Conservation (phyloP, 1,140 invertebrate genomes). For the Eriocheir sinensis region DNA sequence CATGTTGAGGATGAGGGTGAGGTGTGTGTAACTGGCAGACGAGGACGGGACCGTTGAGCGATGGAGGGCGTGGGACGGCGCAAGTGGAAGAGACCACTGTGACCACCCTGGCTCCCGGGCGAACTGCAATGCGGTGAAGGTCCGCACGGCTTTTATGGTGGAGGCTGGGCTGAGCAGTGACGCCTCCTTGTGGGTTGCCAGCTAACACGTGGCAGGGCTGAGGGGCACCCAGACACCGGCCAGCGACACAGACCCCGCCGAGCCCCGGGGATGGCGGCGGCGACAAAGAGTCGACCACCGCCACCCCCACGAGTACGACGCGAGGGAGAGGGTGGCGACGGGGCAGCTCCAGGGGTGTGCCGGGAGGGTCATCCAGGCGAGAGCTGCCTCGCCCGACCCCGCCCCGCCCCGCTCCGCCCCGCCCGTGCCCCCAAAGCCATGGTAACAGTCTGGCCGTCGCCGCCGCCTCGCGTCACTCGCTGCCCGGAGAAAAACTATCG, state of each 20-base stretch:
- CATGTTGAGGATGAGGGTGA: background rate
- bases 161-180: background rate
- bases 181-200: background rate
- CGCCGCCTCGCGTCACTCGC: background rate
- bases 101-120: constrained; percentile 59
- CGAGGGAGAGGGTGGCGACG: background rate
- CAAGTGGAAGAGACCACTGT: background rate
- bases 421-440: background rate
- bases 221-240: background rate
- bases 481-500: background rate
- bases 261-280: background rate
- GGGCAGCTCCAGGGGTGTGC: background rate
- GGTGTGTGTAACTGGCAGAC: constrained; percentile 3
- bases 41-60: background rate
- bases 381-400: background rate
- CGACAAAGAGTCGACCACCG: too few relatives aligned
- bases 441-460: background rate
- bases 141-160: background rate
- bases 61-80: background rate
- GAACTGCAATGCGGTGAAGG: constrained; percentile 59
- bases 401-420: background rate
- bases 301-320: background rate
- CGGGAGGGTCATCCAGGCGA: background rate
- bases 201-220: background rate
- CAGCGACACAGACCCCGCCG: background rate